Conservation (phyloP, 2,113 vertebrate species). For the Geothlypis trichas region DNA sequence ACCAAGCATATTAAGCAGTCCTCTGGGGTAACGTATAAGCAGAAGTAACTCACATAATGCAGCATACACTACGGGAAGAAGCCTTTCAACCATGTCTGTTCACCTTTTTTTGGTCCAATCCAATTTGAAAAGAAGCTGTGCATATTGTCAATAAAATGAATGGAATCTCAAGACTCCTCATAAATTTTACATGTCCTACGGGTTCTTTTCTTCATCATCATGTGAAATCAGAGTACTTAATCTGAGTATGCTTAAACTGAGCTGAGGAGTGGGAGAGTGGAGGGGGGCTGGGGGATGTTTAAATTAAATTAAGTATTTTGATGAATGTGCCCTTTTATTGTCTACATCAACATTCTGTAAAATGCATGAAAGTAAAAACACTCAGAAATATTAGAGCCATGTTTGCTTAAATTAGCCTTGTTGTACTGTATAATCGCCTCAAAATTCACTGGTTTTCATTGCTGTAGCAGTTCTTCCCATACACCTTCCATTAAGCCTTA, state of each 20-base stretch:
- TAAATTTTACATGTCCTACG: slow-evolving; percentile 41
- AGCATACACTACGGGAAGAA: slow-evolving; percentile 7
- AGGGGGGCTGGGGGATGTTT: not conserved
- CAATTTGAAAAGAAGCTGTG: slow-evolving; percentile 54
- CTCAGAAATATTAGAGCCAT: not conserved
- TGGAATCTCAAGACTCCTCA: slow-evolving; percentile 43
- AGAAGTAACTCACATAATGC: slow-evolving; percentile 62
- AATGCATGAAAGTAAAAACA: slow-evolving; percentile 47
- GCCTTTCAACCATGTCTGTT: slow-evolving; percentile 16
- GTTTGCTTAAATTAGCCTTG: slow-evolving; percentile 2
- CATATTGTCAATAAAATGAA: slow-evolving; percentile 59
- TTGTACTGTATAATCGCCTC: not conserved
- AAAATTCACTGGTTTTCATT: not conserved
- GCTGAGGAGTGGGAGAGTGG: fast-evolving
- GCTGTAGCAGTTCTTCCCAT: not conserved
- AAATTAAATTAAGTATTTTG: slow-evolving; percentile 4
- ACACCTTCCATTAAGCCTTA: not conserved
- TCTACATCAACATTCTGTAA: slow-evolving; percentile 19
- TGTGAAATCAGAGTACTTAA: slow-evolving; percentile 14
- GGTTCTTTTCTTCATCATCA: slow-evolving; percentile 45
- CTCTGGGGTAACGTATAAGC: slow-evolving; percentile 46
- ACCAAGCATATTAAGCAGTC: slow-evolving; percentile 45
- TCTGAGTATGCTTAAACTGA: not conserved
- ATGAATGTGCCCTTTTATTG: slow-evolving; percentile 30
- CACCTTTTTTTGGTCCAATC: slow-evolving; percentile 25